Conservation (phyloP, 2,888 invertebrate species). For the Phengaris alcon region DNA sequence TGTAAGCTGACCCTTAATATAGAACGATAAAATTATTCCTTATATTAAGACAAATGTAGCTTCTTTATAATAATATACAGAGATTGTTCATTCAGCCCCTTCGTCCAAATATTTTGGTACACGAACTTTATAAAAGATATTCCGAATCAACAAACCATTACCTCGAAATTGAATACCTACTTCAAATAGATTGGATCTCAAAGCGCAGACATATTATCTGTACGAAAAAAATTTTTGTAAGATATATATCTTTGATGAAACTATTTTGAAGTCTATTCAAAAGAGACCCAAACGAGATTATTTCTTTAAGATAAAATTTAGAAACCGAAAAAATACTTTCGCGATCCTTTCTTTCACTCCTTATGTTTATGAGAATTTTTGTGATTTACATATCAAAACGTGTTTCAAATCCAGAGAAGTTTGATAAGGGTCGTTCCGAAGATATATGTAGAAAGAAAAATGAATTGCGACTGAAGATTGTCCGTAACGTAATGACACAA, state of each 20-base stretch:
- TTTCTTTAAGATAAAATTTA: slow-evolving; percentile 24
- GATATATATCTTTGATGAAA: background rate
- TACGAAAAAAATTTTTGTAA: background rate
- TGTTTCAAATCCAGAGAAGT: slow-evolving; percentile 29
- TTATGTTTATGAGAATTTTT: slow-evolving; percentile 30
- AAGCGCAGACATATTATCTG: background rate
- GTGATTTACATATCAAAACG: slow-evolving; percentile 32
- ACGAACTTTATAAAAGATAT: background rate
- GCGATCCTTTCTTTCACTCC: slow-evolving; percentile 24
- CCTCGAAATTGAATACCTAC: background rate
- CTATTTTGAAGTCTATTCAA: slow-evolving; percentile 17
- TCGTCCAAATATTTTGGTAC: background rate
- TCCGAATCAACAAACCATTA: background rate
- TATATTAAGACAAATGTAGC: too few relatives aligned
- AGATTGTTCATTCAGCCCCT: too few relatives aligned
- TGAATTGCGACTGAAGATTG: slow-evolving; percentile 7
- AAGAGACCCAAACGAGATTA: slow-evolving; percentile 23
- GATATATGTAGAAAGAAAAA: slow-evolving; percentile 26
- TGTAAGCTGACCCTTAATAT: too few relatives aligned
- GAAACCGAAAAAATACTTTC: slow-evolving; percentile 24
- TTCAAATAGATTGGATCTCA: slow-evolving; percentile 4
- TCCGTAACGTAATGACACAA: background rate
- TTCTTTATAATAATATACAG: too few relatives aligned
- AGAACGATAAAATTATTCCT: too few relatives aligned
- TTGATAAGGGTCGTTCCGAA: slow-evolving; percentile 31